Conservation (phyloP, 1,140 invertebrate species). For the Hyphantria cunea region DNA sequence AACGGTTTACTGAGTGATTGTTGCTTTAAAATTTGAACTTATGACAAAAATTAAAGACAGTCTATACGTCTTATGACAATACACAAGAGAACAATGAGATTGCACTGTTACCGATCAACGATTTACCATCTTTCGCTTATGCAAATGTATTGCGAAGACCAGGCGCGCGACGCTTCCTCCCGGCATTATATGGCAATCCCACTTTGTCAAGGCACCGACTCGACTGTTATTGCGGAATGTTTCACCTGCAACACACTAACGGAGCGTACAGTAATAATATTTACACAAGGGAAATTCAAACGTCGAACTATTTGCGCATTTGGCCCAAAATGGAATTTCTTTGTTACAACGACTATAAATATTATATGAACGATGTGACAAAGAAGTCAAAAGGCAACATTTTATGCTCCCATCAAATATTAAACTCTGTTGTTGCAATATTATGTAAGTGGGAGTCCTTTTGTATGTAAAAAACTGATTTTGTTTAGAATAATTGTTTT, state of each 20-base stretch:
- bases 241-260: conserved; percentile 61
- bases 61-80: no score
- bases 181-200: conserved; percentile 36
- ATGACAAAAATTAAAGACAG: no score
- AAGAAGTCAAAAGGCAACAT: conserved; percentile 57
- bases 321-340: conserved; percentile 72
- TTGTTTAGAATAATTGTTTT: no score
- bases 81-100: conserved; percentile 17
- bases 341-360: conserved; percentile 71
- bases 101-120: conserved; percentile 17
- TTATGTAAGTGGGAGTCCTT: conserved; percentile 4
- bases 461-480: conserved; percentile 13
- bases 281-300: conserved; percentile 77
- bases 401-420: conserved; percentile 56
- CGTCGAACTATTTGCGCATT: conserved; percentile 75
- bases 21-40: no score
- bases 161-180: conserved; percentile 13
- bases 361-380: conserved; percentile 70
- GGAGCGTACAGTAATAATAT: conserved; percentile 68
- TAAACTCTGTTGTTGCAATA: conserved; percentile 27
- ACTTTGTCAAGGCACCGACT: conserved; percentile 37
- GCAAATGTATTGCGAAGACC: conserved; percentile 28
- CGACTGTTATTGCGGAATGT: conserved; percentile 54
- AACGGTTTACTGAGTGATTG: no score
- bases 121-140: conserved; percentile 24